Base-by-base conservation (phyloP, 2,113 vertebrate species). In the Vimba vimba region DNA sequence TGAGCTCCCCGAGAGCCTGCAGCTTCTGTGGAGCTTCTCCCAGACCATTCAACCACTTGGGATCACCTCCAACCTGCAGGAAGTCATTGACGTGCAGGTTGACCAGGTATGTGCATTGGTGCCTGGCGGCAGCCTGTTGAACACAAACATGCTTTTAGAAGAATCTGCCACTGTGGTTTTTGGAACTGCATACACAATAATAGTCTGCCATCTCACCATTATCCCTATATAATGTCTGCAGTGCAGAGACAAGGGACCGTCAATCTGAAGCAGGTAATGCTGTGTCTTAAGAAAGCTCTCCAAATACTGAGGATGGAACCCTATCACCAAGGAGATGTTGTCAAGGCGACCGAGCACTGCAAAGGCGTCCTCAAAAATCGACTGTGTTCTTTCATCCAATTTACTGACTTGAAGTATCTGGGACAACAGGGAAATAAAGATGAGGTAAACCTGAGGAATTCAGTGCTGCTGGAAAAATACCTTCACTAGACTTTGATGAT, bases 181-280 rank as follows among this genome's bases (percentile, higher is more conserved):
- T 25, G 1, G 55, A 5, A 5, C 4, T 50, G 9, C 39, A 59
- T 21, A 0, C 4, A 43, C 10, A 64, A 12, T 19, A 8, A 27
- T 10, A 15, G 4, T 27, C 2, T 55, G 23, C 82, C 3, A 2
- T 57, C 68, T 75, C 91, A 99, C 98, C 98, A 99, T 99, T 90
- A 99, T 99, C 88, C 97, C 97, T 71, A 99, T 98, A 95, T 99
- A 99, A 96, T 99, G 98, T 85, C 98, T 96, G 92, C 96, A 97
- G 94, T 97, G 96, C 76, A 97, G 95, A 77, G 98, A 96, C 86
- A 99, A 93, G 0, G 98, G 98, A 0, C 98, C 98, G 0, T 99
- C 98, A 97, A 99, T 98, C 87, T 99, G 98, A 91, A 99, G 95
- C 52, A 99, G 94, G 93, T 99, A 99, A 94, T 99, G 98, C 95